A percentile compares a stretch with the other conserved stretches of the same genome.
Conservation (phyloP, 2,888 invertebrate genomes). For the Hydriomena furcata region DNA sequence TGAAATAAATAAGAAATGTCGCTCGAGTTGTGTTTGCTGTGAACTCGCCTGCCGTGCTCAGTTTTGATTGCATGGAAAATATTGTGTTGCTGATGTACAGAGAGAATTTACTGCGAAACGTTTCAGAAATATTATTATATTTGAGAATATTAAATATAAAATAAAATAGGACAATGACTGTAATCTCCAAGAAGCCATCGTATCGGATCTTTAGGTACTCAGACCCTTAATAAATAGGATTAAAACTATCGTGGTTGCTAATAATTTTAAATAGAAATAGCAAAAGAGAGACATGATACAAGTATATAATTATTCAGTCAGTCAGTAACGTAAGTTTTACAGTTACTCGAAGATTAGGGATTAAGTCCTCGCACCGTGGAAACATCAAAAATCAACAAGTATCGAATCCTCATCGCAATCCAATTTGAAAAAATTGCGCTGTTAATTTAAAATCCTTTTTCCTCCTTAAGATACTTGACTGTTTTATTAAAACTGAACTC, state of each 20-base stretch:
- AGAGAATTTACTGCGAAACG: neutral
- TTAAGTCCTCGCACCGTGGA: neutral
- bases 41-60: slow-evolving; percentile 17
- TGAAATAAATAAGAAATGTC: slow-evolving; percentile 20
- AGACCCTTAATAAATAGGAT: no score
- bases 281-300: no score
- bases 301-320: no score
- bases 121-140: no score
- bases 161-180: no score
- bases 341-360: no score
- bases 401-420: slow-evolving; percentile 25
- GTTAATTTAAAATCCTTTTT: slow-evolving; percentile 35
- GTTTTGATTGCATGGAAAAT: slow-evolving; percentile 20
- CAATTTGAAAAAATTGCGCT: slow-evolving; percentile 33
- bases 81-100: neutral
- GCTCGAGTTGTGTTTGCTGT: slow-evolving; percentile 17
- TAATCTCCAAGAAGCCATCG: no score
- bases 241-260: no score
- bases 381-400: slow-evolving; percentile 11
- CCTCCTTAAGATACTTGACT: slow-evolving; percentile 37
- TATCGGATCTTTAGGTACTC: no score
- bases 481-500: slow-evolving; percentile 53
- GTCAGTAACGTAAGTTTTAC: no score
- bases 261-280: no score
- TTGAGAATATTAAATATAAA: no score